A percentile compares a stretch with the other conserved stretches of the same genome.
Conservation (phyloP, 2,797 vertebrate species). For the Sphenodon punctatus region DNA sequence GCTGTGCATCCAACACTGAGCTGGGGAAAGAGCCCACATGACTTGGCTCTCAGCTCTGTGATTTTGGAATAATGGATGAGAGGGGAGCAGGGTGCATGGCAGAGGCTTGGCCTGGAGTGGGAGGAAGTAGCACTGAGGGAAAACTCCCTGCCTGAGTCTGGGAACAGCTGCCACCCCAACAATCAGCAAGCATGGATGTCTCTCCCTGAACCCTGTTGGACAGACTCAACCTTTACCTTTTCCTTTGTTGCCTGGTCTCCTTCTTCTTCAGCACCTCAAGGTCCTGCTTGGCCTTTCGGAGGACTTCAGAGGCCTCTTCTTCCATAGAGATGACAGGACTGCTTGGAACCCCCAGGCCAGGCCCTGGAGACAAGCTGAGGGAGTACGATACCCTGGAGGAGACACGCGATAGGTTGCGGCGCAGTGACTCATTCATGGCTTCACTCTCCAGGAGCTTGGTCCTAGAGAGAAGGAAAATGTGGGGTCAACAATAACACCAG, state of each 20-base stretch:
- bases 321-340: slow-evolving; percentile 84
- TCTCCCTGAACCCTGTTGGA: accelerated
- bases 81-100: accelerated
- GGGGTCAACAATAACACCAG: neutral
- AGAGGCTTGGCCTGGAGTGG: too few relatives aligned
- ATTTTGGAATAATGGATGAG: accelerated
- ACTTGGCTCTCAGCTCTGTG: accelerated
- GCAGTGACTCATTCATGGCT: slow-evolving; percentile 93
- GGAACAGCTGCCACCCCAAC: neutral
- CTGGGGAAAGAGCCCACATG: accelerated
- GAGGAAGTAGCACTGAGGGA: too few relatives aligned
- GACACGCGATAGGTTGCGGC: slow-evolving; percentile 82
- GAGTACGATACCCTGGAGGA: slow-evolving; percentile 78
- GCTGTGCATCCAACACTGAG: neutral
- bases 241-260: slow-evolving; percentile 88
- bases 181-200: too few relatives aligned
- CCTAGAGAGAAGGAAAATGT: slow-evolving; percentile 59
- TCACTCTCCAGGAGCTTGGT: slow-evolving; percentile 95
- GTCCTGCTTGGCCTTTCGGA: slow-evolving; percentile 90
- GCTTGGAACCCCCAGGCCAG: slow-evolving; percentile 55
- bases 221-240: slow-evolving; percentile 79
- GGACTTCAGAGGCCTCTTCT: slow-evolving; percentile 87
- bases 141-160: too few relatives aligned
- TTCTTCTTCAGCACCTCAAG: slow-evolving; percentile 93
- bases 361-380: slow-evolving; percentile 51